Conservation (phyloP, 1,140 invertebrate genomes). For the Drosophila sturtevanti region DNA sequence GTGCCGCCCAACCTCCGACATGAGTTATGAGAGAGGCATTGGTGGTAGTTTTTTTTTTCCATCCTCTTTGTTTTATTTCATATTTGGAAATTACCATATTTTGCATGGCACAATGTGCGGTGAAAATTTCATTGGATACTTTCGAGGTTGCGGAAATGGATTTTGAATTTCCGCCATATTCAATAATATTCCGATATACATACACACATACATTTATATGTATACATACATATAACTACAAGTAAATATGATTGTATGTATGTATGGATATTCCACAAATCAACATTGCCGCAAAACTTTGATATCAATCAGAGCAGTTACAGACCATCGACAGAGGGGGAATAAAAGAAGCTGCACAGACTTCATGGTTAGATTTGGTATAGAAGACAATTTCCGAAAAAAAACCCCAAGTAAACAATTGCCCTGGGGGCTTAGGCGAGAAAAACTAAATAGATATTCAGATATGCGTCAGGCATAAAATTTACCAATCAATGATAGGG, state of each 20-base stretch:
- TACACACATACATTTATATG: conserved; percentile 15
- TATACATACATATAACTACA: background rate
- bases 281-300: background rate
- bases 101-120: conserved; percentile 28
- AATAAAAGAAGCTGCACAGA: no score
- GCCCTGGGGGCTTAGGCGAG: conserved; percentile 30
- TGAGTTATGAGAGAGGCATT: conserved; percentile 66
- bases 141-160: conserved; percentile 63
- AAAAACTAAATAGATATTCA: conserved; percentile 69
- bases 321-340: background rate
- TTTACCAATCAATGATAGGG: conserved; percentile 67
- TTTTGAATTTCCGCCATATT: conserved; percentile 68
- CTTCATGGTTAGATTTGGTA: background rate
- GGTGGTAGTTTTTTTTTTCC: conserved; percentile 21
- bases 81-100: conserved; percentile 70
- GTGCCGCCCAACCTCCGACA: conserved; percentile 26
- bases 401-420: conserved; percentile 47
- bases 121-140: conserved; percentile 36
- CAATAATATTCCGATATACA: conserved; percentile 20
- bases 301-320: background rate
- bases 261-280: background rate
- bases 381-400: conserved; percentile 54
- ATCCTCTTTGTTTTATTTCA: conserved; percentile 26
- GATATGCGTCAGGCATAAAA: conserved; percentile 61
- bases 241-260: background rate